Percentiles rank a stretch among this genome's conserved stretches.
phyloP scores from a whole-genome alignment of 2,113 vertebrate species.

The Albula glossodonta region DNA sequence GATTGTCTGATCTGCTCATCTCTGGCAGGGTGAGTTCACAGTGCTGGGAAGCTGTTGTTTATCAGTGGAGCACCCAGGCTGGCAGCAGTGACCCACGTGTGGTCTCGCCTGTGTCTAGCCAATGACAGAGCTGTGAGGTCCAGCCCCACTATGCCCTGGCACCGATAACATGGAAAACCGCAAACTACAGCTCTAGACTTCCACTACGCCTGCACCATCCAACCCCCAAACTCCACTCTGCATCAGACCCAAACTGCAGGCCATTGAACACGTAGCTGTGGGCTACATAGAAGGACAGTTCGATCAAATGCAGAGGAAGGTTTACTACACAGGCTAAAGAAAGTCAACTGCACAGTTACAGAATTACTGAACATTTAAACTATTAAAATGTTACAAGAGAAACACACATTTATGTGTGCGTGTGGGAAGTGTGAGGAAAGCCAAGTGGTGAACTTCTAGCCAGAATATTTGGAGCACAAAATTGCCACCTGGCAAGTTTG shows the following conservation, averaged over 20 bases:
- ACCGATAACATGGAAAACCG: not conserved
- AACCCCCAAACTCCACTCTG: not conserved
- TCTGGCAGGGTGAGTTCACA: not conserved
- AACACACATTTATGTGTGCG: not conserved
- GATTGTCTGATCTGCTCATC: not conserved
- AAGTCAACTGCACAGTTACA: not conserved
- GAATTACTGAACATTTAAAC: not conserved
- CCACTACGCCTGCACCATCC: not conserved
- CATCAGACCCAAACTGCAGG: not conserved
- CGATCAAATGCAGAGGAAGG: not conserved
- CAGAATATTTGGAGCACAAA: slow-evolving; percentile 58
- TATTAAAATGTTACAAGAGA: not conserved
- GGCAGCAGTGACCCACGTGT: not conserved
- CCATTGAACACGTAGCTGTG: not conserved
- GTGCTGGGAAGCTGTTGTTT: not conserved
- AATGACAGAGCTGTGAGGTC: not conserved
- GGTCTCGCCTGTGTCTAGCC: not conserved
- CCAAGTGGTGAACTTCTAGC: slow-evolving; percentile 32
- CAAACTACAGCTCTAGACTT: not conserved
- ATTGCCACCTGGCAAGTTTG: slow-evolving; percentile 59
- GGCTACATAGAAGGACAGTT: not conserved
- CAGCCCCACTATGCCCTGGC: not conserved
- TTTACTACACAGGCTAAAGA: not conserved
- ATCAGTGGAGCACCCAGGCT: not conserved
- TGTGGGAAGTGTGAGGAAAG: slow-evolving; percentile 36